phyloP scores from a whole-genome alignment of 2,797 vertebrate species.

The Ispidina lecontei region DNA sequence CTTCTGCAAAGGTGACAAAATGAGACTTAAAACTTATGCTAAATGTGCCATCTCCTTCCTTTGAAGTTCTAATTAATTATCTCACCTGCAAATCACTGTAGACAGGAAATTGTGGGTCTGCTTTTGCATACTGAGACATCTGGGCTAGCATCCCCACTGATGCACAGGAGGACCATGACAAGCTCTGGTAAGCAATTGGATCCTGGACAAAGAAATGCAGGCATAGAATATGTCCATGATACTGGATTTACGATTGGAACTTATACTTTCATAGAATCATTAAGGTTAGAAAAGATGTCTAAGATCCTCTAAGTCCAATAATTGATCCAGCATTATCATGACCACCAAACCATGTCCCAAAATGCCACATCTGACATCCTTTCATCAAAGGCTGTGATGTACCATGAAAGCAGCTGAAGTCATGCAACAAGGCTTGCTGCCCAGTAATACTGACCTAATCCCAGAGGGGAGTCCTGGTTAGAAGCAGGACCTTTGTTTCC shows the following conservation, averaged over 20 bases:
- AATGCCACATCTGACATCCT: background rate
- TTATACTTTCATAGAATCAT: background rate
- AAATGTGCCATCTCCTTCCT: background rate
- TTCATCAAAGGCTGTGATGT: background rate
- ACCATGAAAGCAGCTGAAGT: background rate
- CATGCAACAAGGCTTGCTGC: background rate
- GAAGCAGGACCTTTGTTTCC: fast-evolving
- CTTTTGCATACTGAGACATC: background rate
- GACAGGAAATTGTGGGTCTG: background rate
- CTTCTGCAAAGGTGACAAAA: constrained; percentile 20
- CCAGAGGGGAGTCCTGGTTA: background rate
- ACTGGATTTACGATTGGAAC: background rate
- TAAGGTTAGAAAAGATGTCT: too few relatives aligned
- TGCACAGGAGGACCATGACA: background rate
- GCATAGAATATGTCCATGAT: fast-evolving
- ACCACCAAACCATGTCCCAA: too few relatives aligned
- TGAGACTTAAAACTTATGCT: background rate
- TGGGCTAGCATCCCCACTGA: background rate
- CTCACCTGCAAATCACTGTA: background rate
- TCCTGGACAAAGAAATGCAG: background rate
- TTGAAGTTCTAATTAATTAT: constrained; percentile 27
- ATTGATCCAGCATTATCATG: too few relatives aligned
- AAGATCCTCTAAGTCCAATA: too few relatives aligned
- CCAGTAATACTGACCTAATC: fast-evolving
- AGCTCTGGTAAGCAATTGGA: background rate